Base-by-base conservation (phyloP, 2,888 invertebrate genomes). In the Belgica antarctica region DNA sequence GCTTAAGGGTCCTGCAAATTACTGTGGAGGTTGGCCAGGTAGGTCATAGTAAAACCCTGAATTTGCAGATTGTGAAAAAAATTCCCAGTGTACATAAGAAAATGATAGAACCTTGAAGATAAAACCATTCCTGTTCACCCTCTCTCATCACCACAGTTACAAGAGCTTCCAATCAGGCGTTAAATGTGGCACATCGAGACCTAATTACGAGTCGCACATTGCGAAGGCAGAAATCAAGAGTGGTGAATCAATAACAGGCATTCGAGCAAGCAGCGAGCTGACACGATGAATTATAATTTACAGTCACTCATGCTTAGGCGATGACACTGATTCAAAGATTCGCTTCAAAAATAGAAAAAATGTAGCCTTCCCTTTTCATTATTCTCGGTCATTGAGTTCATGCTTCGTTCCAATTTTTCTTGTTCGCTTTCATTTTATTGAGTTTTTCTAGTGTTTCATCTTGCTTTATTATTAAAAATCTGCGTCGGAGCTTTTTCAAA, bases 211-310 rank as follows among this genome's bases (percentile, higher is more conserved):
- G 10, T 12, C 41, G 41, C 41, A 41, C 12, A 31, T 4, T 31
- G 31, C 10, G 31, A 31, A 31, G 41, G 5, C 41, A 15, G 2
- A 41, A 10, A 31, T n/a, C n/a, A n/a, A n/a, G n/a, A n/a, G n/a
- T n/a, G n/a, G n/a, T n/a, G n/a, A 52, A 52, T 52, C 52, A 52
- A 22, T 52, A 22, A 10, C 52, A 52, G 52, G 17, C 52, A 52
- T n/a, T 22, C 52, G 12, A 52, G 19, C 17, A 2, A 41, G n/a
- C 12, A 41, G 41, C 41, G 41, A 34, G 34, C 34, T 34, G 34
- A 41, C 41, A 41, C 15, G 8, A 41, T 10, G 41, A 41, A 41
- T 41, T 41, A 41, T 41, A 41, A 41, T 41, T 41, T 10, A 2
- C 4, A 41, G 15, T 41, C 52, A 22, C 4, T 8, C 34, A 34